These are phyloP conservation scores for Suricata suricatta DNA, from an alignment of 2,113 vertebrate species.

Conservation along the genomic window DNA sequence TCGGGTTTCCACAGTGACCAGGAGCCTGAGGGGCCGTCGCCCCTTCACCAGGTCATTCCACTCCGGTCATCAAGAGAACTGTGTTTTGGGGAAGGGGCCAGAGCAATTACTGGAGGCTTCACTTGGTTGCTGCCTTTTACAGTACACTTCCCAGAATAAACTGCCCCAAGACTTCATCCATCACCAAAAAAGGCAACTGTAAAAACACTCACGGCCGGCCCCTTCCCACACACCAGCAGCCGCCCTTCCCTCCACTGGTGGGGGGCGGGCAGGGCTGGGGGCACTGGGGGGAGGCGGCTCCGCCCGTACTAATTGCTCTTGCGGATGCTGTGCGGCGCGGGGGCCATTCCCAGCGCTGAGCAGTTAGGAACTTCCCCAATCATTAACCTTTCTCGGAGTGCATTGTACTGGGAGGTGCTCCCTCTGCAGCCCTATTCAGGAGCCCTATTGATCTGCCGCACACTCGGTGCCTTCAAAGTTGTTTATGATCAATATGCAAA, in stretches of 20 bases:
- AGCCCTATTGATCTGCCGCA: conserved; percentile 95
- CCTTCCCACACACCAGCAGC: neutral
- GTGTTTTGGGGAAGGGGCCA: conserved; percentile 58
- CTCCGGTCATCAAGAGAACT: neutral
- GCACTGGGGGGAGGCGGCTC: neutral
- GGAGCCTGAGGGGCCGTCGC: neutral
- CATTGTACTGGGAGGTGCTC: conserved; percentile 87
- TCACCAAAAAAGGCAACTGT: conserved; percentile 76
- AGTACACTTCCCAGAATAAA: conserved; percentile 78
- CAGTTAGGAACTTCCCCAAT: conserved; percentile 73
- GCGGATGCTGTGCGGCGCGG: neutral
- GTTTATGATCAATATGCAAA: conserved; percentile 99
- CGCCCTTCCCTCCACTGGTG: neutral
- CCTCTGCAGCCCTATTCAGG: conserved; percentile 89
- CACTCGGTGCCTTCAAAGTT: conserved; percentile 98
- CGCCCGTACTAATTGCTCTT: neutral
- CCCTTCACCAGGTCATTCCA: neutral
- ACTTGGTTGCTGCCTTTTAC: conserved; percentile 54
- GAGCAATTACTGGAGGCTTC: neutral
- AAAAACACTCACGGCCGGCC: neutral
- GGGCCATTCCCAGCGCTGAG: neutral
- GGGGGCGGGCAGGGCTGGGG: neutral
- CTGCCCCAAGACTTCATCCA: conserved; percentile 77
- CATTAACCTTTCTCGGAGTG: conserved; percentile 88
- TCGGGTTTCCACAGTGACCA: neutral